A percentile compares a stretch with the other conserved stretches of the same genome.
phyloP scores from a whole-genome alignment of 2,797 vertebrate genomes.

The Botia almorhae region DNA sequence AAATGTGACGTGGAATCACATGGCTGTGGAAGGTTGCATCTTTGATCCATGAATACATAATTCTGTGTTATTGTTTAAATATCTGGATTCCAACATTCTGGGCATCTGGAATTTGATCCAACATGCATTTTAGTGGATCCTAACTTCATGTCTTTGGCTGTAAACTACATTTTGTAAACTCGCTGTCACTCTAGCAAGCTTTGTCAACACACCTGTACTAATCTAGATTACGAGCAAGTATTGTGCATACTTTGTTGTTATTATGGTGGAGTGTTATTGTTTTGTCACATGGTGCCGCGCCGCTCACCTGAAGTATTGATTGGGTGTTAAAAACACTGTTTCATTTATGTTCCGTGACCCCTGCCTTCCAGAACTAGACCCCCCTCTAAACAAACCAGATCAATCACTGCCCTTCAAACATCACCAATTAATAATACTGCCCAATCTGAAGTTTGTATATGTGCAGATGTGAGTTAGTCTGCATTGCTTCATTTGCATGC shows the following conservation, averaged over 20 bases:
- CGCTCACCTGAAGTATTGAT: neutral
- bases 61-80: neutral
- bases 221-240: neutral
- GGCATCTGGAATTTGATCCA: neutral
- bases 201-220: no score
- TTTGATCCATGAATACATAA: neutral
- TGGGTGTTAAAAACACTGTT: neutral
- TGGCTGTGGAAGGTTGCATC: slow-evolving; percentile 62
- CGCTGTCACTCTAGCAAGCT: no score
- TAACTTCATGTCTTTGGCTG: neutral
- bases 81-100: neutral
- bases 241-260: no score
- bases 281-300: no score
- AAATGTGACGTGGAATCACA: neutral
- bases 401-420: neutral
- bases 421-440: neutral
- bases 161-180: no score
- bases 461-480: neutral
- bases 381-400: neutral
- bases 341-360: neutral
- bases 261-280: no score
- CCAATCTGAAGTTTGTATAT: neutral
- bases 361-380: neutral
- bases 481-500: neutral
- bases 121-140: neutral